A percentile compares a stretch with the other conserved stretches of the same genome.
phyloP scores from a whole-genome alignment of 2,797 vertebrate genomes.

The Alexandromys oeconomus region DNA sequence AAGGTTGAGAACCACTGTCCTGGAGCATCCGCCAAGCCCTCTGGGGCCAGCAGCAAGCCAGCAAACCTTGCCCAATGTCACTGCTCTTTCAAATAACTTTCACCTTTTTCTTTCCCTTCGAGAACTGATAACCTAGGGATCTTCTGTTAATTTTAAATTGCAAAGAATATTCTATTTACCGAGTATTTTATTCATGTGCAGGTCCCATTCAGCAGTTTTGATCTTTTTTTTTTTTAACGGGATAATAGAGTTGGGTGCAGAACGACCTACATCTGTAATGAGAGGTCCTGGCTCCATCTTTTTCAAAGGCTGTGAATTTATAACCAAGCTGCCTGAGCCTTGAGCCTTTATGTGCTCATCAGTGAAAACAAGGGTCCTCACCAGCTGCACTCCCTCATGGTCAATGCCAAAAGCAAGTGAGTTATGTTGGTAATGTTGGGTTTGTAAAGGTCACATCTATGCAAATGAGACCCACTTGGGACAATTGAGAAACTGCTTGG shows the following conservation, averaged over 20 bases:
- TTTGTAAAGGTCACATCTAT: not conserved
- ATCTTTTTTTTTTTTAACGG: not conserved
- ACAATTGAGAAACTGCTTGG: not conserved
- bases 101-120: conserved; percentile 63
- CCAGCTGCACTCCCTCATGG: not conserved
- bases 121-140: conserved; percentile 78
- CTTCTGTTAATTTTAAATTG: conserved; percentile 76
- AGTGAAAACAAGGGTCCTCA: not conserved
- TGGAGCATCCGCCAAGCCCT: conserved; percentile 15
- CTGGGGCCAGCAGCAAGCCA: conserved; percentile 64
- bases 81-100: conserved; percentile 68
- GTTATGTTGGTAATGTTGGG: not conserved
- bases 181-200: conserved; percentile 29
- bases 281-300: not conserved
- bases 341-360: not conserved
- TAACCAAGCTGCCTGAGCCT: not conserved
- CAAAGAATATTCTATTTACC: conserved; percentile 62
- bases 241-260: not conserved
- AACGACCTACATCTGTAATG: not conserved
- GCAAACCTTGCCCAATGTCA: conserved; percentile 51
- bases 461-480: not conserved
- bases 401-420: not conserved
- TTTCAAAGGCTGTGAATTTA: not conserved
- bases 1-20: not conserved
- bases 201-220: not conserved